Evolutionary conservation across 2,113 vertebrate genomes (phyloP), one percentile per base, ranked within the genome.

Genomic region (Butorides virescens): DNA sequence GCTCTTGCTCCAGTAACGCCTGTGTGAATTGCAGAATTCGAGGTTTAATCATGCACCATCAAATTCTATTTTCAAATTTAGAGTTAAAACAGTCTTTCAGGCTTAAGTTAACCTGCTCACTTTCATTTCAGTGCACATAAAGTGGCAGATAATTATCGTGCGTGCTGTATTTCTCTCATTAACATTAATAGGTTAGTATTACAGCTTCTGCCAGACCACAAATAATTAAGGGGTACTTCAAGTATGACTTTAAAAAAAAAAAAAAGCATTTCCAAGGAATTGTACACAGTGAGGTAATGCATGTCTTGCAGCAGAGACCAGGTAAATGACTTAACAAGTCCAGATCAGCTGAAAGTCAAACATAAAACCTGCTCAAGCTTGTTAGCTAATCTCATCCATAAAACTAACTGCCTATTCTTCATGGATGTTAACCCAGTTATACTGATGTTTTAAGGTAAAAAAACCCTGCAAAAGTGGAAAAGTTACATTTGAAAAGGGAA

Each of bases 221-320:
- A 26, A 86, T 96, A 97, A 95, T 95, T 95, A 93, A 93, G 56
- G 65, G 49, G 49, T 65, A 39, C 70, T 92, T 94, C 49, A 89
- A 90, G 88, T 96, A 79, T 86, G 63, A 84, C 34, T 86, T 76
- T 2, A 32, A 72, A 55, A 72, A 66, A 22, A 34, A 21, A 11
- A 37, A n/a, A 59, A 71, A 53, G 6, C 15, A 22, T 26, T 62
- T 90, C n/a, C 50, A 92, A 81, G 80, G 66, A 90, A 44, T 86
- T 75, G 70, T 71, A 52, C 1, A 1, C n/a, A n/a, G 46, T n/a
- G 37, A 88, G 36, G 74, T 90, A 89, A 71, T 85, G 58, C 76
- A 26, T 47, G 32, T 71, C 58, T 73, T 95, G 84, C 42, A 92
- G 76, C 46, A 72, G 59, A 78, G 81, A 44, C 21, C 63, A 52